Evolutionary conservation across 1,140 invertebrate genomes (phyloP), one percentile per base, ranked within the genome.

Genomic region (Frieseomelitta varia): DNA sequence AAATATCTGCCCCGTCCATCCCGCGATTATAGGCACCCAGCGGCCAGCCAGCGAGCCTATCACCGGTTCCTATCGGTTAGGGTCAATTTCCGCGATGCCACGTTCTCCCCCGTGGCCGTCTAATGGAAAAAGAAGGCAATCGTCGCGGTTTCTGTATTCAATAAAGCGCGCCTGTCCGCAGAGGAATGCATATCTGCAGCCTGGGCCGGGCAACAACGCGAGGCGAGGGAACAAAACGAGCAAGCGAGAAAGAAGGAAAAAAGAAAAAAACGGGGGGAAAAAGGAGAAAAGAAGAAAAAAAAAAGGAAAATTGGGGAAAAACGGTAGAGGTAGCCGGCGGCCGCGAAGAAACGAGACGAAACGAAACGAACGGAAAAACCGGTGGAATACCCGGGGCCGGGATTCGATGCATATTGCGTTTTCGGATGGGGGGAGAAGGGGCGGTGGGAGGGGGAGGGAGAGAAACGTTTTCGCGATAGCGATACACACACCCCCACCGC

Each of bases 41-140:
- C 39, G 39, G 39, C 39, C 39, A 47, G 39, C 39, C 39, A 47
- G 39, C 39, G 39, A 21, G n/a, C 69, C 19, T 47, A 69, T 58
- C 72, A 19, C 4, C 39, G 58, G 2, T 17, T 19, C 8, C 71
- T 39, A 47, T 30, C 81, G 30, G 81, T 78, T 83, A 83, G 39
- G 65, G 56, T 55, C 81, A 83, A 83, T 83, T 84, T 79, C 76
- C 81, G 47, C 55, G 74, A 71, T 79, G 30, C 74, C 68, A 53
- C 75, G 30, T 27, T 34, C 30, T 53, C 4, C 21, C 10, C 21
- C 24, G 15, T 51, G 10, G 12, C 15, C 56, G 39, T 27, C 81
- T 72, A 84, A 84, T 84, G 75, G 81, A 84, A 79, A 84, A 84
- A 84, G 81, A 84, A 84, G 68, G 67, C 67, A 83, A 83, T 79